phyloP scores from a whole-genome alignment of 2,797 vertebrate species.

The Sphenopsis melanotis region DNA sequence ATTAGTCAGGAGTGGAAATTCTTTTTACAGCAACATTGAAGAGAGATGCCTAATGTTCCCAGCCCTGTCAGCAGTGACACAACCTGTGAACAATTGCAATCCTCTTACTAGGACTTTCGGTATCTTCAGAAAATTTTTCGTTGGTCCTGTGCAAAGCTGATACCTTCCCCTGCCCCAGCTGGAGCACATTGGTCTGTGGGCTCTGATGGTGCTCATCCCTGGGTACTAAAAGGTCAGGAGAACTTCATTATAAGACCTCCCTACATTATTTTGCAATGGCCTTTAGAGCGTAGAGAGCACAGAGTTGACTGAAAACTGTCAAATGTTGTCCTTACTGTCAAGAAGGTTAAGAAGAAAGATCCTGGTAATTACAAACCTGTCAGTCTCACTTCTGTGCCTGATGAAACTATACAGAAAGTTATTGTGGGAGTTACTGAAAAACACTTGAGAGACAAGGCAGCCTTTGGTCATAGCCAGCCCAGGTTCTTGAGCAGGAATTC shows the following conservation, averaged over 20 bases:
- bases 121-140: not conserved
- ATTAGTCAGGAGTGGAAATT: not conserved
- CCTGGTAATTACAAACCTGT: not conserved
- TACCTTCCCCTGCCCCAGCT: not conserved
- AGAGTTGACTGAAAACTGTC: not conserved
- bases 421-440: not conserved
- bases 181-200: not conserved
- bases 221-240: not conserved
- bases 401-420: not conserved
- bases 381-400: not conserved
- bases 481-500: fast-evolving
- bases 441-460: not conserved
- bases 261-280: not conserved
- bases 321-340: not conserved
- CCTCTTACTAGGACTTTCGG: not conserved
- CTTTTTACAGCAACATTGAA: not conserved
- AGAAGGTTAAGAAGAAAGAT: not conserved
- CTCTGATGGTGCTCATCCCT: not conserved
- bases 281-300: not conserved
- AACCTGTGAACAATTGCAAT: not conserved
- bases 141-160: not conserved
- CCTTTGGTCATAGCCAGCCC: not conserved
- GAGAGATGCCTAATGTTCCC: not conserved
- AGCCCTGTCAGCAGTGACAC: not conserved
- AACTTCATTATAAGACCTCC: not conserved